These are phyloP conservation scores for Actinemys pallida DNA, from an alignment of 2,113 vertebrate genomes.

Conservation along the genomic window DNA sequence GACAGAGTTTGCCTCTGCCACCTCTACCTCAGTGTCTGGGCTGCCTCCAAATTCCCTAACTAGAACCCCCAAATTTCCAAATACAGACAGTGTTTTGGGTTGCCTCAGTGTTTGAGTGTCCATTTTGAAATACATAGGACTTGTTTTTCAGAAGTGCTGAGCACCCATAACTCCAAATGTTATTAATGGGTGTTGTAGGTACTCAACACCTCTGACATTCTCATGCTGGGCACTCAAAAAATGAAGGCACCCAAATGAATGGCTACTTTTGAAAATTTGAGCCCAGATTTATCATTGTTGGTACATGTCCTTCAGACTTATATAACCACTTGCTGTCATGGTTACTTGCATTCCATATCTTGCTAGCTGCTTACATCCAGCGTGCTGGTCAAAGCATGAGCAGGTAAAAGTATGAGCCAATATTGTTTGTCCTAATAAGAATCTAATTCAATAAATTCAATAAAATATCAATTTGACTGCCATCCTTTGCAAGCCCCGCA, in stretches of 20 bases:
- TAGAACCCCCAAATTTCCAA: not conserved
- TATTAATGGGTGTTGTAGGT: accelerated
- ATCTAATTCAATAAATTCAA: not conserved
- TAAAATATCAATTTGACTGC: conserved; percentile 2
- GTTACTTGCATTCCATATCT: not conserved
- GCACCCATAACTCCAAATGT: accelerated
- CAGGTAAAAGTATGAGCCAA: not conserved
- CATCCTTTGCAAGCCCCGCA: not conserved
- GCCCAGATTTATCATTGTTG: not conserved
- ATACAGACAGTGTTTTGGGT: accelerated
- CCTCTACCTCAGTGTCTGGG: no score
- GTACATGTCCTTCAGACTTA: not conserved
- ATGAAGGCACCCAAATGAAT: not conserved
- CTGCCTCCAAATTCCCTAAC: not conserved
- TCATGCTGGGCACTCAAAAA: not conserved
- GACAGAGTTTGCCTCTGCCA: not conserved
- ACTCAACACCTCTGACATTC: accelerated
- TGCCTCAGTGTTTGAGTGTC: not conserved
- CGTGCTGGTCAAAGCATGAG: not conserved
- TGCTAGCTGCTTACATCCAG: conserved; percentile 55
- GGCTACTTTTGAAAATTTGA: not conserved
- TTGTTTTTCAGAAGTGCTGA: accelerated
- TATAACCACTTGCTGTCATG: not conserved
- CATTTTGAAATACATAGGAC: accelerated
- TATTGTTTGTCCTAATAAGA: conserved; percentile 1